phyloP scores from a whole-genome alignment of 1,140 invertebrate species.

The Melipona quadrifasciata region DNA sequence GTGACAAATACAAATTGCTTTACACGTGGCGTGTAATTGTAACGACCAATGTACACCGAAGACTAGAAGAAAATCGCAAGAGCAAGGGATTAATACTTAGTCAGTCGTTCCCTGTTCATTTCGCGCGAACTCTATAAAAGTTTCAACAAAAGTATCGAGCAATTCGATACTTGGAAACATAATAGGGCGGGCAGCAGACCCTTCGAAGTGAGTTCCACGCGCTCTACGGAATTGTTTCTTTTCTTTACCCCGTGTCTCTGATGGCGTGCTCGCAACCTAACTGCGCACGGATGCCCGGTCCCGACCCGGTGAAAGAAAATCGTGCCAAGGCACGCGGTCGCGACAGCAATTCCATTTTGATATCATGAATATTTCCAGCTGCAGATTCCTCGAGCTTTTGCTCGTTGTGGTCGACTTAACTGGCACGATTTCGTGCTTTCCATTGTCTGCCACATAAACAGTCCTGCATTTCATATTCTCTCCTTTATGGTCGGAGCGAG shows the following conservation, averaged over 20 bases:
- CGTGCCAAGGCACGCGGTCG: constrained; percentile 68
- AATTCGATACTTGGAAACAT: constrained; percentile 11
- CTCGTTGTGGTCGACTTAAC: constrained; percentile 68
- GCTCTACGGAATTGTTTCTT: constrained; percentile 39
- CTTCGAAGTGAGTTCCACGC: constrained; percentile 1
- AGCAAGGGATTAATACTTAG: not conserved
- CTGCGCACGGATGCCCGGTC: constrained; percentile 51
- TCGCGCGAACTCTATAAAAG: constrained; percentile 2
- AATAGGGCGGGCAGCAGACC: not conserved
- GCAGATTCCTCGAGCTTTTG: constrained; percentile 71
- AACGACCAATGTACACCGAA: too few species aligned
- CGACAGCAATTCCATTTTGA: constrained; percentile 76
- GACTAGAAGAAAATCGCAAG: too few species aligned
- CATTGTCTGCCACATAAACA: constrained; percentile 58
- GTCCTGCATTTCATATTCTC: constrained; percentile 42
- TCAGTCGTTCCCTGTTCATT: not conserved
- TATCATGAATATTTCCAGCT: constrained; percentile 79
- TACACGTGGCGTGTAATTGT: too few species aligned
- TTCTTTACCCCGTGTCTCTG: not conserved
- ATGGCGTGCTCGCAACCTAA: not conserved
- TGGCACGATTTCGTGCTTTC: constrained; percentile 71
- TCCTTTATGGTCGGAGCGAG: not conserved
- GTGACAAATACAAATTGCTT: too few species aligned
- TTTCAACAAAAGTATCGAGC: constrained; percentile 10
- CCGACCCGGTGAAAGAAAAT: constrained; percentile 61